Conservation (phyloP, 2,888 invertebrate species). For the Halictus quadricinctus region DNA sequence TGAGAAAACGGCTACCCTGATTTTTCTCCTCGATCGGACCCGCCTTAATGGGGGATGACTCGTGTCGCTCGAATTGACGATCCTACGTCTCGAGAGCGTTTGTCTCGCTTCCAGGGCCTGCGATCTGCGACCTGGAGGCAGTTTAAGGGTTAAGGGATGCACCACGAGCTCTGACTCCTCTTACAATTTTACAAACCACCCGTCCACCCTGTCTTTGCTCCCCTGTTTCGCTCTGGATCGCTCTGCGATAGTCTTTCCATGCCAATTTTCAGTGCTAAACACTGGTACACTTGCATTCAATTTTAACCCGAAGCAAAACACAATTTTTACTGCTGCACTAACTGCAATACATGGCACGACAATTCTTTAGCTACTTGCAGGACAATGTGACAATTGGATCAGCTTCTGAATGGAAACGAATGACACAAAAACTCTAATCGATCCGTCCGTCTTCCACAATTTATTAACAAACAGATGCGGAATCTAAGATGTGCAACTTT, state of each 20-base stretch:
- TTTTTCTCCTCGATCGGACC: conserved; percentile 1
- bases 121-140: not conserved
- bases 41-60: not conserved
- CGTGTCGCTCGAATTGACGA: not conserved
- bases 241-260: not conserved
- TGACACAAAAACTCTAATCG: no score
- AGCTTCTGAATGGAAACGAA: no score
- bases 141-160: not conserved
- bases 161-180: not conserved
- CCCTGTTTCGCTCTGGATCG: not conserved
- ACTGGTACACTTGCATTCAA: not conserved
- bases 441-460: no score
- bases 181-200: not conserved
- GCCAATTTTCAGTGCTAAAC: no score
- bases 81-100: not conserved
- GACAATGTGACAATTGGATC: no score
- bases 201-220: not conserved
- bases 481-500: no score
- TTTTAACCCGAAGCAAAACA: not conserved
- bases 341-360: no score
- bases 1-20: conserved; percentile 34
- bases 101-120: not conserved
- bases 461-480: no score
- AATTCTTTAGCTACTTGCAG: no score
- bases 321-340: no score